These are phyloP conservation scores for Drosophila dives DNA, from an alignment of 2,888 invertebrate species.

Conservation along the genomic window DNA sequence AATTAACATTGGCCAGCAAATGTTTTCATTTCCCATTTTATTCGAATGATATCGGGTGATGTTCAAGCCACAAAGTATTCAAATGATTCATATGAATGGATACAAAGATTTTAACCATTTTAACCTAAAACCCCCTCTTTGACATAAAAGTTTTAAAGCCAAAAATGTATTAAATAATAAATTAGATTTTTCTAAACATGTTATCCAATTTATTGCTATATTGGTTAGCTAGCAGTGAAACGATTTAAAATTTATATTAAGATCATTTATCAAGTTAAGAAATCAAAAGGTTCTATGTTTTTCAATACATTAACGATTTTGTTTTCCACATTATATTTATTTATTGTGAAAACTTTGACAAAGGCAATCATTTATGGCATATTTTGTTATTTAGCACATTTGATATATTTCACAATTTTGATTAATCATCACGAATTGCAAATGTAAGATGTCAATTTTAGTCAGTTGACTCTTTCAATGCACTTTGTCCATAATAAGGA, in stretches of 20 bases:
- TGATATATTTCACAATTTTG: constrained; percentile 56
- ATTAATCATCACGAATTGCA: constrained; percentile 47
- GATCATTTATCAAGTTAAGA: background rate
- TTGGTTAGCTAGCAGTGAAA: too few species aligned
- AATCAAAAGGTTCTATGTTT: background rate
- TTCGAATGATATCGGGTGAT: background rate
- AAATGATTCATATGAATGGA: too few species aligned
- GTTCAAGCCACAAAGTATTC: background rate
- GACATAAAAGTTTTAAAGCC: too few species aligned
- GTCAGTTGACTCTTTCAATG: constrained; percentile 31
- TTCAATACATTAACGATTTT: background rate
- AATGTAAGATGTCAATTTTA: constrained; percentile 13
- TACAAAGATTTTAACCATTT: too few species aligned
- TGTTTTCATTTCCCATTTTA: background rate
- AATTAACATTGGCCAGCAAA: constrained; percentile 3
- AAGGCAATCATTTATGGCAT: constrained; percentile 11
- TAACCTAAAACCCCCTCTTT: too few species aligned
- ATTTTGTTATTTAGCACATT: constrained; percentile 36
- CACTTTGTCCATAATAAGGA: constrained; percentile 48
- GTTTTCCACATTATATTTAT: background rate
- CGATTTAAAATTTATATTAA: background rate
- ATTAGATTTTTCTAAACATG: too few species aligned
- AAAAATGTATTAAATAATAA: too few species aligned
- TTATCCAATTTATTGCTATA: too few species aligned
- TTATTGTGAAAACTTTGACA: background rate